Percentiles rank a stretch among this genome's conserved stretches.
phyloP scores from a whole-genome alignment of 2,888 invertebrate species.

The Plemyria rubiginata region DNA sequence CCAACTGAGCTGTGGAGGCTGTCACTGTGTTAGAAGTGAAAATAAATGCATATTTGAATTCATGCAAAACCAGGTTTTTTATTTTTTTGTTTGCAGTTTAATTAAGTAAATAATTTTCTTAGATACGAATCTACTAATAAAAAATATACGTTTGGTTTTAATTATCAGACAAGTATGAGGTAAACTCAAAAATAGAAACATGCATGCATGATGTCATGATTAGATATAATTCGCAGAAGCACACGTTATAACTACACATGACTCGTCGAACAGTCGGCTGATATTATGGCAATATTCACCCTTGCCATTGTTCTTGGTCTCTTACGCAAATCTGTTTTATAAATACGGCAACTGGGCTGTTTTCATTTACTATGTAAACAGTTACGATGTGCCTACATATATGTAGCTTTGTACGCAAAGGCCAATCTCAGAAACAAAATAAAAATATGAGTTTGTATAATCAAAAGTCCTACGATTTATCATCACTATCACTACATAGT shows the following conservation, averaged over 20 bases:
- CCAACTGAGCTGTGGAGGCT: too few relatives aligned
- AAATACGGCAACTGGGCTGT: conserved; percentile 73
- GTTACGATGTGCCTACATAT: conserved; percentile 5
- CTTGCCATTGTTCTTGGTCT: conserved; percentile 71
- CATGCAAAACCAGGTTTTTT: too few relatives aligned
- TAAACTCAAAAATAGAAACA: conserved; percentile 17
- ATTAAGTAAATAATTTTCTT: too few relatives aligned
- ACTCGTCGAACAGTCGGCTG: conserved; percentile 54
- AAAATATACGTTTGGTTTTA: too few relatives aligned
- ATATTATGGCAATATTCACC: conserved; percentile 77
- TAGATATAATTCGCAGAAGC: conserved; percentile 46
- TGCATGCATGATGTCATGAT: conserved; percentile 49
- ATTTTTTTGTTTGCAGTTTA: too few relatives aligned
- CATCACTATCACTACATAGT: too few relatives aligned
- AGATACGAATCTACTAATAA: too few relatives aligned
- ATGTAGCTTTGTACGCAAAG: conserved; percentile 1
- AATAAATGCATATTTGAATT: too few relatives aligned
- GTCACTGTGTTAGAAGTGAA: too few relatives aligned
- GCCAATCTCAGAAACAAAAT: not conserved
- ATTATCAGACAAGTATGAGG: not conserved
- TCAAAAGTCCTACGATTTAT: not conserved
- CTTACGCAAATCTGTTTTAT: conserved; percentile 76
- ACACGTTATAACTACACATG: conserved; percentile 39
- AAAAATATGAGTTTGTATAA: not conserved
- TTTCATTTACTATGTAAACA: conserved; percentile 70